Evolutionary conservation across 2,888 invertebrate species (phyloP), one percentile per base, ranked within the genome.

Genomic region (Tetheella fluctuosa): DNA sequence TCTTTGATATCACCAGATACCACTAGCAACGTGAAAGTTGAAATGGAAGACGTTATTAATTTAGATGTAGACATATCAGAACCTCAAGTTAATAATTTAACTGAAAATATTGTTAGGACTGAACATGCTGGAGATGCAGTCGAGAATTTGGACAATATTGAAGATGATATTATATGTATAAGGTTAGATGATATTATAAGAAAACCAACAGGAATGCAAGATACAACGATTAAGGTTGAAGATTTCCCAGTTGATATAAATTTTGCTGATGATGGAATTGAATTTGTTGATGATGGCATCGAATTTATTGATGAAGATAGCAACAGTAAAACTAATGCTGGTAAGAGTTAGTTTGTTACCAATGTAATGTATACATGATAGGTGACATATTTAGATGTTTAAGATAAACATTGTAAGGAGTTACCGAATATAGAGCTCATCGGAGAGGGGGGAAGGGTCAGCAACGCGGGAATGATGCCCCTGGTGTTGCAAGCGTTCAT

Each of bases 201-300:
- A 25, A 58, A 42, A 42, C 58, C 57, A 23, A 48, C 58, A 25
- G 23, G 52, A 48, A 55, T 60, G 37, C 23, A 48, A 58, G 15
- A 30, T 63, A 57, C 56, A 37, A 53, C 39, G 34, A 60, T 52
- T 48, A 54, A 12, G 30, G 54, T 23, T 53, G 53, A 58, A 28
- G 63, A 61, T 28, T 58, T 69, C 10, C 59, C 69, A 1, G 61
- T 54, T 7, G 71, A 82, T 65, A 62, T 83, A 13, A 75, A 76
- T 25, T 80, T 85, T 55, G 77, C 69, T 23, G 83, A 85, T 48
- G 80, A 86, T n/a, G 86, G 83, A 0, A 83, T 88, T 15, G 86
- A 83, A 59, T 70, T 86, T 12, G 71, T 75, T 5, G 89, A 89
- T 55, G 85, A 88, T 48, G 77, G 77, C 3, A 77, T 77, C 12